Evolutionary conservation across 2,113 vertebrate genomes (phyloP).

Genomic region (Ailurus styani): DNA sequence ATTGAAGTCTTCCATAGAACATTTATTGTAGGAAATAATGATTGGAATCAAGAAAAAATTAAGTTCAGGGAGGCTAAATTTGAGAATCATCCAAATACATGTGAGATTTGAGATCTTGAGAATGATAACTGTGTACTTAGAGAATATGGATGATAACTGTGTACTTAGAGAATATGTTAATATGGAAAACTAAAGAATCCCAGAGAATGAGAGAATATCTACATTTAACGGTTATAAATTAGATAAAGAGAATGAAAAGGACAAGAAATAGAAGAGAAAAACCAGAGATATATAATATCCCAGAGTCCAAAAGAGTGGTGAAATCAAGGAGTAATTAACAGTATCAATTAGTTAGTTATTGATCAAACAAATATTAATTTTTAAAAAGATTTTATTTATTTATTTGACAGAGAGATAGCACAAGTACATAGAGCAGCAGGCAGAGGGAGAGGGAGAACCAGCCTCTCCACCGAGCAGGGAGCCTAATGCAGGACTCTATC

Average conservation of each 20-base stretch:
- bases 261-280: neutral
- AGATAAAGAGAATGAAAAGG: neutral
- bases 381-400: no score
- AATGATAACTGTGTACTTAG: neutral
- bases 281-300: neutral
- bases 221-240: neutral
- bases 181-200: neutral
- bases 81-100: neutral
- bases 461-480: no score
- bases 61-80: neutral
- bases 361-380: neutral
- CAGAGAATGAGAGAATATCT: neutral
- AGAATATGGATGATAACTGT: neutral
- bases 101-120: slow-evolving; percentile 4
- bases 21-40: neutral
- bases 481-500: no score
- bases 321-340: neutral
- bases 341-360: neutral
- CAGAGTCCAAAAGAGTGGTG: neutral
- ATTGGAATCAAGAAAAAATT: neutral
- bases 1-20: neutral
- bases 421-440: no score
- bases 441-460: no score
- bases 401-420: no score
- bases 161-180: neutral